Conservation (phyloP, 2,113 vertebrate species). For the Hiodon tergisus region DNA sequence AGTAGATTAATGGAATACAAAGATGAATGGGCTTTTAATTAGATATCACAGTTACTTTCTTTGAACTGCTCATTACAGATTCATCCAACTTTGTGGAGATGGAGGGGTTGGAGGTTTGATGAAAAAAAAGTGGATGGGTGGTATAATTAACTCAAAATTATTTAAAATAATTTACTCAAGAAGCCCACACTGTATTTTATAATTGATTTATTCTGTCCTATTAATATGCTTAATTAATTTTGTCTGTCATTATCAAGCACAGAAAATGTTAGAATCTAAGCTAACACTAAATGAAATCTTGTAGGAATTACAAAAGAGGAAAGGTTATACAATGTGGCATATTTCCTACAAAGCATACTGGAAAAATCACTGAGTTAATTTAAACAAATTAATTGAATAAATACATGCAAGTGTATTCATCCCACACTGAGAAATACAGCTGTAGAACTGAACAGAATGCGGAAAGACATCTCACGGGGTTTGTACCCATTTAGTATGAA, state of each 20-base stretch:
- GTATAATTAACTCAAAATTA: not conserved
- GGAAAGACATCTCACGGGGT: not conserved
- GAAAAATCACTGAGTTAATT: too few relatives aligned
- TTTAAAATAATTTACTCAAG: constrained; percentile 11
- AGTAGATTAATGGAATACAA: constrained; percentile 10
- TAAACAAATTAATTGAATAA: not conserved
- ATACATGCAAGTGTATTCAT: not conserved
- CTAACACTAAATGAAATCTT: too few relatives aligned
- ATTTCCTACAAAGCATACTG: not conserved
- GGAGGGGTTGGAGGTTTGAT: not conserved
- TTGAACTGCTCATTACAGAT: constrained; percentile 23
- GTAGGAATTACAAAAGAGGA: too few relatives aligned
- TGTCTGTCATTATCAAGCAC: not conserved
- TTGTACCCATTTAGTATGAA: not conserved
- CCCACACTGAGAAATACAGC: not conserved
- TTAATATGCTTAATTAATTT: not conserved
- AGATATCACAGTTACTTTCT: constrained; percentile 21
- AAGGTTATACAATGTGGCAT: not conserved
- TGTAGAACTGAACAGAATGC: not conserved
- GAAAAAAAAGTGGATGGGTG: not conserved
- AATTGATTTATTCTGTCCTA: not conserved
- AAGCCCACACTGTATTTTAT: not conserved
- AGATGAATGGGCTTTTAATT: constrained; percentile 46
- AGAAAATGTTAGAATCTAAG: not conserved
- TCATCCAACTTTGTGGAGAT: constrained; percentile 20